Conservation (phyloP, 2,888 invertebrate genomes). For the Sipha maydis region DNA sequence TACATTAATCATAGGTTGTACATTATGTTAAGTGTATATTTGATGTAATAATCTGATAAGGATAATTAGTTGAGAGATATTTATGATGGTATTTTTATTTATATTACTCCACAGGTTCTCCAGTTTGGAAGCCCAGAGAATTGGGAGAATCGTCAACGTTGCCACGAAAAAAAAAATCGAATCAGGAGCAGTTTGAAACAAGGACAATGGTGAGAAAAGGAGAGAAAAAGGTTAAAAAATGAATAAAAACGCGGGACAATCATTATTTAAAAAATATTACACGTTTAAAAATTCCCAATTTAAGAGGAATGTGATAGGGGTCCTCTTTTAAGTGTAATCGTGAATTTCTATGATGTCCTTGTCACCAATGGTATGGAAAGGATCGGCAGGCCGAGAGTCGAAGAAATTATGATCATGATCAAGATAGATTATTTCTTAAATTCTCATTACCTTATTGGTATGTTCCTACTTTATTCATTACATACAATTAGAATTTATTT, state of each 20-base stretch:
- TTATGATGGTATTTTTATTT: conserved; percentile 63
- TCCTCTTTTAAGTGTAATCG: conserved; percentile 24
- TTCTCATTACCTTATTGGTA: conserved; percentile 56
- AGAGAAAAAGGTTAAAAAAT: conserved; percentile 63
- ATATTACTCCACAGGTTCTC: conserved; percentile 81
- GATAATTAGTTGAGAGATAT: conserved; percentile 18
- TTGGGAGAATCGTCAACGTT: conserved; percentile 74
- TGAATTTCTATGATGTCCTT: conserved; percentile 36
- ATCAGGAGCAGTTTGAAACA: conserved; percentile 64
- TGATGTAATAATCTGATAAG: conserved; percentile 25
- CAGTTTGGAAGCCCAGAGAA: conserved; percentile 98
- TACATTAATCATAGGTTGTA: conserved; percentile 7
- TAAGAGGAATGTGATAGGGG: conserved; percentile 17
- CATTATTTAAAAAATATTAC: conserved; percentile 7
- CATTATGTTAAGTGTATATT: conserved; percentile 12
- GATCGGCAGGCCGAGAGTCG: conserved; percentile 47
- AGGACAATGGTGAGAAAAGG: conserved; percentile 64
- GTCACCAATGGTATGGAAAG: conserved; percentile 41
- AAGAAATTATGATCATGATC: conserved; percentile 57
- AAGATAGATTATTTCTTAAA: conserved; percentile 57
- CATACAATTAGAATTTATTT: conserved; percentile 55
- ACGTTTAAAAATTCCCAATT: conserved; percentile 36
- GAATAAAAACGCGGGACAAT: conserved; percentile 58
- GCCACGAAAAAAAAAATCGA: conserved; percentile 72
- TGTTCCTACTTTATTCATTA: conserved; percentile 57